phyloP scores from a whole-genome alignment of 1,140 invertebrate genomes.

The Acyrthosiphon pisum region DNA sequence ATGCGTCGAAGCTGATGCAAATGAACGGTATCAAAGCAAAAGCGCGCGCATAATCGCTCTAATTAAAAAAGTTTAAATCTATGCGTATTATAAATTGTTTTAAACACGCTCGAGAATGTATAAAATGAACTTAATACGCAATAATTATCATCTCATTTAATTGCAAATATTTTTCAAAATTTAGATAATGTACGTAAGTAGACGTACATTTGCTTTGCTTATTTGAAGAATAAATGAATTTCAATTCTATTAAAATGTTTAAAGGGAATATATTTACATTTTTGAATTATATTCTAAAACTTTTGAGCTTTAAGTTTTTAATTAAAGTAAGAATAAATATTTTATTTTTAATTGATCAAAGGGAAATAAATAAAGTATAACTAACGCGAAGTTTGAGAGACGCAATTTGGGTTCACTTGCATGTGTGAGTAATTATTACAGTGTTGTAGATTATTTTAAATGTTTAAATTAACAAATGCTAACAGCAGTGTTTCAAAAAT shows the following conservation, averaged over 20 bases:
- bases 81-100: conserved; percentile 13
- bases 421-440: not conserved
- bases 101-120: conserved; percentile 7
- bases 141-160: conserved; percentile 10
- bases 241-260: not conserved
- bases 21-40: not conserved
- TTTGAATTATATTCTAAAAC: not conserved
- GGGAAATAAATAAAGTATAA: not conserved
- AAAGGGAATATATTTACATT: conserved; percentile 25
- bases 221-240: not conserved
- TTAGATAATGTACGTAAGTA: not conserved
- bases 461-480: not conserved
- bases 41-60: not conserved
- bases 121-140: not conserved
- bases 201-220: not conserved
- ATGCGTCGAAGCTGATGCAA: not conserved
- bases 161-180: not conserved
- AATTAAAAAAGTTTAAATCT: conserved; percentile 19
- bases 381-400: not conserved
- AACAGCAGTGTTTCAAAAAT: not conserved
- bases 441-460: not conserved
- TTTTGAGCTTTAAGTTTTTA: not conserved
- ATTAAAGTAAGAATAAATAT: conserved; percentile 35
- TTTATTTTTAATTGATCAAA: conserved; percentile 39
- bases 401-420: not conserved